Base-by-base conservation (phyloP, 2,797 vertebrate species). In the Myotis vivesi region DNA sequence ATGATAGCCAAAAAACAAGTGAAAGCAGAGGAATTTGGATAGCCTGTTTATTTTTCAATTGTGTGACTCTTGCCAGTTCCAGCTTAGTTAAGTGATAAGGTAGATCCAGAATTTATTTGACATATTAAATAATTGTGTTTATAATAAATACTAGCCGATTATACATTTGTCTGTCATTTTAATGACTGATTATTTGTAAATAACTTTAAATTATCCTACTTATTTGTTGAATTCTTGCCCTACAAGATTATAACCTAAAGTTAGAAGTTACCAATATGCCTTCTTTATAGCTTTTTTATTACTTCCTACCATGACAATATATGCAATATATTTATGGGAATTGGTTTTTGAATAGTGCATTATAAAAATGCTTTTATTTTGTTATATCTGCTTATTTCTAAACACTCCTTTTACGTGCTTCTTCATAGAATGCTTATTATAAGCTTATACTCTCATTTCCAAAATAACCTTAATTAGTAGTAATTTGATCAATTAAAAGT, bases 291-390 rank as follows among this genome's bases (percentile, higher is more conserved):
- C 28, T n/a, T 69, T 73, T 75, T 85, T 77, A 59, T 73, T 66
- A 84, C 20, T 87, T 87, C 83, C 13, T 68, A 38, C 5, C 10
- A 75, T 19, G 10, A 8, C 20, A 33, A 41, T 64, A 62, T 53
- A 51, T 22, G 44, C 6, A 72, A 10, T 41, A 51, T 77, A 57
- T 72, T 89, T 83, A n/a, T 66, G 15, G 13, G 57, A 33, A 57
- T n/a, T 88, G 9, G 10, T 72, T 94, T 94, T 91, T 51, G n/a
- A 86, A 89, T 86, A 66, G 23, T 80, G 44, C 10, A 20, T 85
- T 62, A 84, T 79, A 72, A 86, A 87, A 82, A 64, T 72, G 1
- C 86, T 38, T 59, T 19, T 53, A 53, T 64, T 89, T 23, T 55
- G 38, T 57, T 83, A 10, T 30, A 73, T 69, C 15, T 59, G 4